These are phyloP conservation scores for Brachionus paranguensis DNA, from an alignment of 1,140 invertebrate species.

Conservation along the genomic window DNA sequence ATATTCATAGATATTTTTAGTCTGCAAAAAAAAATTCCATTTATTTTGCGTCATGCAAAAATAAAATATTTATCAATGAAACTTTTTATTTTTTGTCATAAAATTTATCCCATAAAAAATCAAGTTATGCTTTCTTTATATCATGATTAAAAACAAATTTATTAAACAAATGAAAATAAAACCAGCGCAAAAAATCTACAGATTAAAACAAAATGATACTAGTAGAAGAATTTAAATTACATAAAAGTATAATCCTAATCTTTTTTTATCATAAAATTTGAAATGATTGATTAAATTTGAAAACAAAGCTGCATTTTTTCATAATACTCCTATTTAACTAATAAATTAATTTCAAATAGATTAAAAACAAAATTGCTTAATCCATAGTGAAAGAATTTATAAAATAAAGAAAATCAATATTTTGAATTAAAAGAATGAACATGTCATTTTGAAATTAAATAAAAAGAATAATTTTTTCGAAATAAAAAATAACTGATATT, in stretches of 20 bases:
- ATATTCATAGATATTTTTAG: no score
- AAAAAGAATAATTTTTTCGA: neutral
- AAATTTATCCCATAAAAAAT: no score
- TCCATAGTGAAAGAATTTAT: neutral
- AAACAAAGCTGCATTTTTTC: neutral
- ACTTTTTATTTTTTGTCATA: no score
- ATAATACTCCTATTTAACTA: neutral
- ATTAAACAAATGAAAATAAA: no score
- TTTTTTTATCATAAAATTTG: slow-evolving; percentile 5
- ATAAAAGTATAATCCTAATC: neutral
- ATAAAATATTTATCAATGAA: no score
- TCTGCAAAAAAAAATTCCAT: no score
- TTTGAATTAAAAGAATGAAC: neutral
- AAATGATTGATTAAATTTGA: neutral
- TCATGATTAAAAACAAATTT: no score
- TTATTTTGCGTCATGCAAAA: no score
- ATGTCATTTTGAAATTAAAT: neutral
- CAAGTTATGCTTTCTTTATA: no score
- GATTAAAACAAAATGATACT: no score
- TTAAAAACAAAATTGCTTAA: neutral
- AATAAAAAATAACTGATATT: neutral
- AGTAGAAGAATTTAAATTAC: neutral
- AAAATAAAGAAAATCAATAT: neutral
- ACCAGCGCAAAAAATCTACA: no score
- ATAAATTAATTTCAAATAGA: slow-evolving; percentile 26